These are phyloP conservation scores for Chaitophorus viminalis DNA, from an alignment of 2,888 invertebrate genomes.

Conservation along the genomic window DNA sequence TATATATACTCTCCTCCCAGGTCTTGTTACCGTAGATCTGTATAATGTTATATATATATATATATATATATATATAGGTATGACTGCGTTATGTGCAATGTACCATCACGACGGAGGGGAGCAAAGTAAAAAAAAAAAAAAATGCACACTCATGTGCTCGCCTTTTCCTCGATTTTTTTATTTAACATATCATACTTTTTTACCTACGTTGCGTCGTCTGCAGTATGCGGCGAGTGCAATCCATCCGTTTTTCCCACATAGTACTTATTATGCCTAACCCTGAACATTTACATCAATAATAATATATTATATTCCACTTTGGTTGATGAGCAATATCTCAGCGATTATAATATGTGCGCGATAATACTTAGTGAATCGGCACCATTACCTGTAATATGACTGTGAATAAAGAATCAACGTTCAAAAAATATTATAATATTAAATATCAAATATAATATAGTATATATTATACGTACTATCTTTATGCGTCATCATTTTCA, in stretches of 20 bases:
- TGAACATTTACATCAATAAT: no score
- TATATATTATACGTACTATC: no score
- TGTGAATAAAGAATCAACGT: no score
- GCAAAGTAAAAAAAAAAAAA: background rate
- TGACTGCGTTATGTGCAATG: background rate
- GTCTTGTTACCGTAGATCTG: background rate
- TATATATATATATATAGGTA: background rate
- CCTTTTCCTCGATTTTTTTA: background rate
- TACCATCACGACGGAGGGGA: background rate
- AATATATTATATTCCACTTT: no score
- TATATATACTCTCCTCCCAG: background rate
- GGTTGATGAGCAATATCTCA: no score
- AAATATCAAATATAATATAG: no score
- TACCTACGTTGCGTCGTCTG: background rate
- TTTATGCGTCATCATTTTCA: no score
- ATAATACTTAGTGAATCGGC: no score
- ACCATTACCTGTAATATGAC: no score
- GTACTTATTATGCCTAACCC: no score
- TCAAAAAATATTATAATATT: no score
- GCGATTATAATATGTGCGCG: no score
- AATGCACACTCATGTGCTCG: conserved; percentile 35
- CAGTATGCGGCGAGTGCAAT: background rate
- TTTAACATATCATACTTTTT: background rate
- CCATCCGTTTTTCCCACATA: conserved; percentile 14
- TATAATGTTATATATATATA: background rate